phyloP scores from a whole-genome alignment of 2,797 vertebrate species.

The Gallinago stenura region DNA sequence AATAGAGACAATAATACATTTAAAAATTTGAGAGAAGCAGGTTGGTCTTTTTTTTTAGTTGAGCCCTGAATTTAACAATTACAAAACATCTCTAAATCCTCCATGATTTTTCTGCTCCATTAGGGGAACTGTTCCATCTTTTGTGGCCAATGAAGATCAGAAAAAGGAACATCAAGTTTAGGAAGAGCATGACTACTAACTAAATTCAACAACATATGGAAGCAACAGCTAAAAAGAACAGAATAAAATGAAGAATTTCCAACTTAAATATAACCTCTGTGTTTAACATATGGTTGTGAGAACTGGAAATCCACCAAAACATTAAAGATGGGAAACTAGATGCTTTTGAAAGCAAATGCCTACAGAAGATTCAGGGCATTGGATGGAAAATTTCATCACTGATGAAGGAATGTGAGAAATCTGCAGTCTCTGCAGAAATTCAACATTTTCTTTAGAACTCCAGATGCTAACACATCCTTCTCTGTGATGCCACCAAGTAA shows the following conservation, averaged over 20 bases:
- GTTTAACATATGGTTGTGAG: conserved; percentile 19
- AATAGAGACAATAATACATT: neutral
- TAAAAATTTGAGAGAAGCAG: neutral
- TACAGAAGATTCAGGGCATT: neutral
- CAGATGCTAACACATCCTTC: conserved; percentile 24
- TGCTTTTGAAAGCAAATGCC: neutral
- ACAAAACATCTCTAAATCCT: neutral
- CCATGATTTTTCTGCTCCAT: neutral
- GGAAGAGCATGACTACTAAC: neutral
- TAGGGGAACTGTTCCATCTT: neutral
- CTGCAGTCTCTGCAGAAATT: neutral
- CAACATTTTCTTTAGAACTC: neutral
- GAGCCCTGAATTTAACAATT: neutral
- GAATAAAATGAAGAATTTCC: conserved; percentile 11
- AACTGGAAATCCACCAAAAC: conserved; percentile 50
- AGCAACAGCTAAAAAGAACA: neutral
- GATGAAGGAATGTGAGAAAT: conserved; percentile 10
- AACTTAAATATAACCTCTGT: conserved; percentile 17
- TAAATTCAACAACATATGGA: conserved; percentile 9
- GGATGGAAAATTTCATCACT: neutral
- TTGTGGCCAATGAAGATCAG: neutral
- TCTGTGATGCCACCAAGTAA: neutral
- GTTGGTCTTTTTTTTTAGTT: neutral
- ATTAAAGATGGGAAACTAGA: neutral
- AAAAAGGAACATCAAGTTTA: neutral